A percentile compares a stretch with the other conserved stretches of the same genome.
Conservation (phyloP, 2,888 invertebrate genomes). For the Ophion costatus region DNA sequence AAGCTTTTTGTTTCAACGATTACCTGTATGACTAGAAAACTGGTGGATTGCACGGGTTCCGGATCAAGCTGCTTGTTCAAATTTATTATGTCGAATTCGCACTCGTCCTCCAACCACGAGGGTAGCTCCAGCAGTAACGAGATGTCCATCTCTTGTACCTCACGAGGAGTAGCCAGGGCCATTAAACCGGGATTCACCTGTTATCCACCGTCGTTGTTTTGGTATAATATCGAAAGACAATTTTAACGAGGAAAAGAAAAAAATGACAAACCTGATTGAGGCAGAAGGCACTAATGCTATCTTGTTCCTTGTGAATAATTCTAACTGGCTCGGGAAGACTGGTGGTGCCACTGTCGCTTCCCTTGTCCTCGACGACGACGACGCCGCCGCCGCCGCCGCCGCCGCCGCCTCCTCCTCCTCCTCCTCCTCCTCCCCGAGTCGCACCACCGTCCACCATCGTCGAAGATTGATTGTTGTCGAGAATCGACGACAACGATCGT, state of each 20-base stretch:
- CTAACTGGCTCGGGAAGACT: slow-evolving; percentile 92
- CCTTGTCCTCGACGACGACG: slow-evolving; percentile 82
- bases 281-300: slow-evolving; percentile 98
- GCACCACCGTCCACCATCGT: slow-evolving; percentile 75
- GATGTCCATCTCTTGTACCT: slow-evolving; percentile 99
- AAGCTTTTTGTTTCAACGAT: neutral
- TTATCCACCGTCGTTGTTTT: slow-evolving; percentile 1
- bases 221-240: neutral
- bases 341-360: slow-evolving; percentile 81
- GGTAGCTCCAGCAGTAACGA: slow-evolving; percentile 95
- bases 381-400: too few relatives aligned
- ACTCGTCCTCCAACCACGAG: slow-evolving; percentile 98
- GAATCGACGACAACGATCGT: slow-evolving; percentile 85
- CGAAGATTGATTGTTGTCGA: slow-evolving; percentile 81
- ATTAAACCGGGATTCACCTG: slow-evolving; percentile 92
- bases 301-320: slow-evolving; percentile 99
- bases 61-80: slow-evolving; percentile 88
- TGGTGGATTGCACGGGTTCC: slow-evolving; percentile 90
- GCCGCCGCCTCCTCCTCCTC: too few relatives aligned
- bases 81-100: slow-evolving; percentile 97
- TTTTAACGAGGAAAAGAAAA: neutral
- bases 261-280: slow-evolving; percentile 90
- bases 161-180: slow-evolving; percentile 97
- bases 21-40: slow-evolving; percentile 96
- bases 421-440: slow-evolving; percentile 67